A percentile compares a stretch with the other conserved stretches of the same genome.
Evolutionary conservation across 1,140 invertebrate species (phyloP).

Genomic region (Oryzaephilus surinamensis): DNA sequence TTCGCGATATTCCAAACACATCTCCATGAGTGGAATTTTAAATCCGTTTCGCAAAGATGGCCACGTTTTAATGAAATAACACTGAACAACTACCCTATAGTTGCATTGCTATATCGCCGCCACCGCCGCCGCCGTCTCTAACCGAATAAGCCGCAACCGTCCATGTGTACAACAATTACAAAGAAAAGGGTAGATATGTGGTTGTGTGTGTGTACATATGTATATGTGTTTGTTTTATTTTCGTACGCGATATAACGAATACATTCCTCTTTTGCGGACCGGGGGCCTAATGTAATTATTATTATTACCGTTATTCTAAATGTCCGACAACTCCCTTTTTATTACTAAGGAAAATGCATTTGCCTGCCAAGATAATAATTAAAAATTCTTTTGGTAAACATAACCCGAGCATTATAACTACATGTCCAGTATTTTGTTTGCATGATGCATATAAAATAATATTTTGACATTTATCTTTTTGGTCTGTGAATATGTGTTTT

Average conservation of each 20-base stretch:
- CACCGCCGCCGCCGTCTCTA: slow-evolving; percentile 12
- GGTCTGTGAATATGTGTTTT: no score
- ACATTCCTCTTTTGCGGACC: no score
- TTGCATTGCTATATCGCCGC: slow-evolving; percentile 1
- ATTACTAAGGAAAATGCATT: no score
- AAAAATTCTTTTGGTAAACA: no score
- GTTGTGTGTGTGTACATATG: no score
- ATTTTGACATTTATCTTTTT: no score
- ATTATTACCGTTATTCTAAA: no score
- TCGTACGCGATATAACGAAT: slow-evolving; percentile 2
- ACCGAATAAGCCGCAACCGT: slow-evolving; percentile 23
- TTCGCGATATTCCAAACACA: slow-evolving; percentile 28
- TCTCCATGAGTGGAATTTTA: slow-evolving; percentile 29
- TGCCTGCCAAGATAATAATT: no score
- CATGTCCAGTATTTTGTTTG: no score
- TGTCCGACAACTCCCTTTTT: slow-evolving; percentile 1
- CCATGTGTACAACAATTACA: slow-evolving; percentile 25
- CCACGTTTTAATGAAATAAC: slow-evolving; percentile 30
- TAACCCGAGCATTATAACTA: no score
- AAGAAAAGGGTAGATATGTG: slow-evolving; percentile 19
- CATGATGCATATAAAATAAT: no score
- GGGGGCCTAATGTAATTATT: slow-evolving; percentile 1
- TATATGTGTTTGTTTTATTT: slow-evolving; percentile 12
- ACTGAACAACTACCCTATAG: slow-evolving; percentile 9
- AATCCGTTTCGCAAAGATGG: slow-evolving; percentile 30